Evolutionary conservation across 2,888 invertebrate genomes (phyloP).

Genomic region (Andricus quercusramuli): DNA sequence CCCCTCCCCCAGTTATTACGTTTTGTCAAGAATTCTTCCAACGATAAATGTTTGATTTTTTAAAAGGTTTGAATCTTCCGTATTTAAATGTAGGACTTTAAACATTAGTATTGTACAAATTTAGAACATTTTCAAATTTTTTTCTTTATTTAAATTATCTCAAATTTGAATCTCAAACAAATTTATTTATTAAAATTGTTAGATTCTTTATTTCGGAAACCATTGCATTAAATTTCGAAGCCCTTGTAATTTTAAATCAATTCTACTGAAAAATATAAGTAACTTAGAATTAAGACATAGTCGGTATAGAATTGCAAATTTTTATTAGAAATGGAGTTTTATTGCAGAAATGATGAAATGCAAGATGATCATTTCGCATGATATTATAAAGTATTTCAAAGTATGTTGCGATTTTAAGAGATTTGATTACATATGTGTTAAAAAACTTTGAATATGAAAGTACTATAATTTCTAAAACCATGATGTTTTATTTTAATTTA

Average conservation of each 20-base stretch:
- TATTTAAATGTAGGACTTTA: no score
- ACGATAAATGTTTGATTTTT: no score
- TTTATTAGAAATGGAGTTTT: background rate
- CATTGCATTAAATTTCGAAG: no score
- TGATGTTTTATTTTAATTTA: background rate
- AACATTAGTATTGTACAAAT: no score
- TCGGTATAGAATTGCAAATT: background rate
- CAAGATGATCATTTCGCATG: background rate
- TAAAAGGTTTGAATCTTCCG: no score
- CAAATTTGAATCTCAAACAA: no score
- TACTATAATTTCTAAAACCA: background rate
- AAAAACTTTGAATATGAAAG: background rate
- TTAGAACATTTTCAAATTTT: no score
- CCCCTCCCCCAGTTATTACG: no score
- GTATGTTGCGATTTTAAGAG: background rate
- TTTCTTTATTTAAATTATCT: no score
- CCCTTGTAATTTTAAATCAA: background rate
- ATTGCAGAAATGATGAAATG: background rate
- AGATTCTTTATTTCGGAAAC: no score
- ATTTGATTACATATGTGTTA: background rate
- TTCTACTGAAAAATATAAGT: background rate
- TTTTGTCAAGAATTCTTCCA: no score
- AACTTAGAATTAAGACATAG: background rate
- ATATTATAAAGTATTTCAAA: background rate
- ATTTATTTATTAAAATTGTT: no score